Conservation (phyloP, 1,140 invertebrate species). For the Bombus breviceps region DNA sequence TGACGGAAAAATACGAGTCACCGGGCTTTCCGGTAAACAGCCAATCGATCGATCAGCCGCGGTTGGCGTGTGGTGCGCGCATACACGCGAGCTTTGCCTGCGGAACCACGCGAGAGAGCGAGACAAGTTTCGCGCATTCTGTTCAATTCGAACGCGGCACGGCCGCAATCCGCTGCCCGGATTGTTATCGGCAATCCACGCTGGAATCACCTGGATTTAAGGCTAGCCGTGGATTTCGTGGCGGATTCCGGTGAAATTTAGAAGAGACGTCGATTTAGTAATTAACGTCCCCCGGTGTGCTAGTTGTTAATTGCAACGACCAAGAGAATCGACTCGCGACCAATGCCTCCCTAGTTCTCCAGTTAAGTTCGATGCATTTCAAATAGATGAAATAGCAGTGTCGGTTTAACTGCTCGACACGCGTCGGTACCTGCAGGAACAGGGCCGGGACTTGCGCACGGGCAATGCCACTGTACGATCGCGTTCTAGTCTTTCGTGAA, state of each 20-base stretch:
- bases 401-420: not conserved
- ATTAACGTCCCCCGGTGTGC: slow-evolving; percentile 4
- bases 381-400: not conserved
- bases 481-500: not conserved
- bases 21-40: slow-evolving; percentile 52
- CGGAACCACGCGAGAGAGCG: not conserved
- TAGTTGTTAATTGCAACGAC: not conserved
- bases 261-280: slow-evolving; percentile 19
- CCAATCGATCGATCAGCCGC: slow-evolving; percentile 45
- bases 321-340: not conserved
- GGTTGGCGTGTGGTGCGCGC: slow-evolving; percentile 26
- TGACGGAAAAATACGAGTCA: slow-evolving; percentile 55
- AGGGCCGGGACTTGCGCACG: not conserved
- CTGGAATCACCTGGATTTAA: slow-evolving; percentile 21
- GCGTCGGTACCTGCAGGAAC: not conserved
- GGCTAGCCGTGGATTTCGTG: not conserved
- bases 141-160: not conserved
- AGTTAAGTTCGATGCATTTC: not conserved
- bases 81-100: not conserved
- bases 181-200: slow-evolving; percentile 32
- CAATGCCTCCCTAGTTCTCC: not conserved
- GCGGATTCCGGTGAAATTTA: slow-evolving; percentile 5
- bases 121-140: too few relatives aligned
- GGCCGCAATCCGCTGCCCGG: slow-evolving; percentile 16
- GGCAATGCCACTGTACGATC: not conserved